Evolutionary conservation across 1,140 invertebrate genomes (phyloP).

Genomic region (Bicyclus anynana): DNA sequence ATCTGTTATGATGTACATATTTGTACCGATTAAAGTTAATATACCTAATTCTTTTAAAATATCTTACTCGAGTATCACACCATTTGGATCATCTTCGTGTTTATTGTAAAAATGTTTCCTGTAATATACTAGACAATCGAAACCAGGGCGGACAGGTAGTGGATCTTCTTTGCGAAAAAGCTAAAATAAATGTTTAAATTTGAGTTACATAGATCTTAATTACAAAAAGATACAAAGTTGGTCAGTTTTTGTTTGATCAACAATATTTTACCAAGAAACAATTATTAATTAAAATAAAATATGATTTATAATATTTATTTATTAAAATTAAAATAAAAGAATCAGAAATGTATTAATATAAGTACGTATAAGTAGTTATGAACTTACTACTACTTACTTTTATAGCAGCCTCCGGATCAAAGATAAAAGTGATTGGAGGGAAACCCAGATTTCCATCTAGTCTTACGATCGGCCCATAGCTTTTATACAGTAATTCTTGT

Average conservation of each 20-base stretch:
- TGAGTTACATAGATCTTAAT: no score
- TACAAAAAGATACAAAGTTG: no score
- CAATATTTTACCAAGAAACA: no score
- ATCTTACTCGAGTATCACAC: constrained; percentile 38
- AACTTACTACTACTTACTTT: constrained; percentile 34
- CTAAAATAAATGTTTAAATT: constrained; percentile 20
- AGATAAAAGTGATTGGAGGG: constrained; percentile 28
- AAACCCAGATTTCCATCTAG: constrained; percentile 29
- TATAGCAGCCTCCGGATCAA: constrained; percentile 31
- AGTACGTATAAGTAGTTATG: no score
- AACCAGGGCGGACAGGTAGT: constrained; percentile 35
- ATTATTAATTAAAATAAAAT: no score
- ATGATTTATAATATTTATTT: no score
- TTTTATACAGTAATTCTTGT: constrained; percentile 31
- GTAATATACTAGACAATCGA: constrained; percentile 41
- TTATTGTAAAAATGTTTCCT: constrained; percentile 32
- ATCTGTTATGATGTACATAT: no score
- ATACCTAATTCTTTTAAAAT: no score
- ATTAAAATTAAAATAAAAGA: no score
- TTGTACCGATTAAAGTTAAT: no score
- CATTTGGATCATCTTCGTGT: constrained; percentile 18
- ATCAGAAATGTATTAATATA: no score
- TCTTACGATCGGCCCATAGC: constrained; percentile 41
- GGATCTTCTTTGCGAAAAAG: constrained; percentile 42
- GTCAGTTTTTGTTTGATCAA: no score